A percentile compares a stretch with the other conserved stretches of the same genome.
These are phyloP conservation scores for Apis dorsata DNA, from an alignment of 1,140 invertebrate genomes.

Conservation along the genomic window DNA sequence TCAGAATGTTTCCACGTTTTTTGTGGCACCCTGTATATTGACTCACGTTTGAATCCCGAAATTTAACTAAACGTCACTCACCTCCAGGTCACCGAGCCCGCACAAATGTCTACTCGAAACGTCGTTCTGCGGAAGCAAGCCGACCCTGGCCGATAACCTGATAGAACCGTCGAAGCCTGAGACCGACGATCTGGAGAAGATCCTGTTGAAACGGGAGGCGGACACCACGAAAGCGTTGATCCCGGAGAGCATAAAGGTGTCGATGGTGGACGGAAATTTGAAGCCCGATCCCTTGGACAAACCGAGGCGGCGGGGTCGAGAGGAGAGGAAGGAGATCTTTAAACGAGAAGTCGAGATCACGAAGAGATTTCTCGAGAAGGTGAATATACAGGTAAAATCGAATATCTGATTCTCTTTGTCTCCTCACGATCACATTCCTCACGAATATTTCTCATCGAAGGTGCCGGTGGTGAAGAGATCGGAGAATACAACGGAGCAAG, in stretches of 20 bases:
- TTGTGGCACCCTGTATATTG: too few relatives aligned
- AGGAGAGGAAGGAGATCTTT: slow-evolving; percentile 79
- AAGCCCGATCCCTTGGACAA: slow-evolving; percentile 77
- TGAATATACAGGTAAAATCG: slow-evolving; percentile 75
- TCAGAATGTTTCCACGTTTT: too few relatives aligned
- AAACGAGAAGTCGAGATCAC: slow-evolving; percentile 79
- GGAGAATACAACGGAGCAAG: slow-evolving; percentile 22
- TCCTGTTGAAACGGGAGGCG: slow-evolving; percentile 81
- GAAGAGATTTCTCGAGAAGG: slow-evolving; percentile 77
- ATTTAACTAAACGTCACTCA: too few relatives aligned
- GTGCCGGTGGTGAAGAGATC: slow-evolving; percentile 60
- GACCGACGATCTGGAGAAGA: slow-evolving; percentile 83
- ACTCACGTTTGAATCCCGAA: too few relatives aligned
- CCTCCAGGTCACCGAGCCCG: slow-evolving; percentile 88
- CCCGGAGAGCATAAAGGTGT: slow-evolving; percentile 76
- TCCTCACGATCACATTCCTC: not conserved
- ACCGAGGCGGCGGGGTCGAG: slow-evolving; percentile 74
- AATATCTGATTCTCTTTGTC: too few relatives aligned
- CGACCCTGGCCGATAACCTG: slow-evolving; percentile 76
- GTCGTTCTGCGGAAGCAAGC: slow-evolving; percentile 92
- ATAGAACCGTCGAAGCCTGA: slow-evolving; percentile 79
- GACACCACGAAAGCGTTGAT: slow-evolving; percentile 79
- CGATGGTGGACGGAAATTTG: slow-evolving; percentile 76
- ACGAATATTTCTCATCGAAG: not conserved
- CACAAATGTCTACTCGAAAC: slow-evolving; percentile 93